Conservation (phyloP, 2,888 invertebrate genomes). For the Drosophila atroscutellata region DNA sequence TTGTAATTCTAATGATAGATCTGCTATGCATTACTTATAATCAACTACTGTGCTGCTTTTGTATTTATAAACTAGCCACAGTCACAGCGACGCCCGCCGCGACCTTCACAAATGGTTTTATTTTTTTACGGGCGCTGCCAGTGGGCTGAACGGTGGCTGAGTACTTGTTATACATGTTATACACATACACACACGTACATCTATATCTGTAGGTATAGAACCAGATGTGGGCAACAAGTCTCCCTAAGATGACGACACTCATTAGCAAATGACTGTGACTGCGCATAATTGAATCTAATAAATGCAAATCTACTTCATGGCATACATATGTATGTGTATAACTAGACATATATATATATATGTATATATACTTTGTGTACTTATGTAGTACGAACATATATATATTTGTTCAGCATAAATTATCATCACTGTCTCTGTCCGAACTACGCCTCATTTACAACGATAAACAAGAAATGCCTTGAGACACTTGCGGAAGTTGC, state of each 20-base stretch:
- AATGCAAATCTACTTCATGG: conserved; percentile 32
- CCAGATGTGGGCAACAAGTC: conserved; percentile 50
- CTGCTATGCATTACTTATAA: conserved; percentile 59
- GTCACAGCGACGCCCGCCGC: conserved; percentile 44
- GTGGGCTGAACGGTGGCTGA: neutral
- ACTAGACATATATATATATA: neutral
- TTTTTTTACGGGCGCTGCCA: neutral
- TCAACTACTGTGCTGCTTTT: conserved; percentile 59
- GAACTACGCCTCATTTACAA: conserved; percentile 27
- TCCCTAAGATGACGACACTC: conserved; percentile 50
- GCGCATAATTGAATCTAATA: conserved; percentile 65
- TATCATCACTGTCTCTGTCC: conserved; percentile 14
- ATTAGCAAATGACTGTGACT: conserved; percentile 56
- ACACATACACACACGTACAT: neutral
- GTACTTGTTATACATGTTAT: conserved; percentile 4
- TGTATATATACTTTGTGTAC: neutral
- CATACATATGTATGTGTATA: neutral
- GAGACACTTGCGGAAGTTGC: conserved; percentile 30
- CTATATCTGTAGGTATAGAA: conserved; percentile 4
- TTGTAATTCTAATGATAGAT: conserved; percentile 55
- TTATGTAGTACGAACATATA: neutral
- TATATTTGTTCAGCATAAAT: conserved; percentile 3
- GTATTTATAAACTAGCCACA: conserved; percentile 65
- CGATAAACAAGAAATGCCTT: conserved; percentile 20
- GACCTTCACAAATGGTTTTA: conserved; percentile 58